Conservation (phyloP, 2,888 invertebrate species). For the Byasa hedistus region DNA sequence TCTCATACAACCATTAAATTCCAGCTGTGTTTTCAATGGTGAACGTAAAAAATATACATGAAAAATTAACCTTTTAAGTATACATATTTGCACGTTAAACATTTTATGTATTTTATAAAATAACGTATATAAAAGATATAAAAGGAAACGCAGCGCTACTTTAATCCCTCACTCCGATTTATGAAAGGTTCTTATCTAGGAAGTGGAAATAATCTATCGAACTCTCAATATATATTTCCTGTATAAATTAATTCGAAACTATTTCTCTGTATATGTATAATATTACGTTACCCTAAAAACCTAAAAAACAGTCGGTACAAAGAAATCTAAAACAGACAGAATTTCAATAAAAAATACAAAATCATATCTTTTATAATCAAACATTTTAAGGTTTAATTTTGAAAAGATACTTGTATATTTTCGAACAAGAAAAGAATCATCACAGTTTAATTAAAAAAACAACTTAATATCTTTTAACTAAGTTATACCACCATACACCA, state of each 20-base stretch:
- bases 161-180: neutral
- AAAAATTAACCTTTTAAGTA: neutral
- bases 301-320: neutral
- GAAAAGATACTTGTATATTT: too few species aligned
- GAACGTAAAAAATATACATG: neutral
- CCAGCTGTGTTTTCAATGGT: slow-evolving; percentile 1
- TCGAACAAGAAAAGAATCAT: too few species aligned
- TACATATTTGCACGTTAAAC: neutral
- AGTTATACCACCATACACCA: too few species aligned
- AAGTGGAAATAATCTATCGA: neutral
- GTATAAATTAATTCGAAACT: neutral
- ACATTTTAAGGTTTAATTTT: too few species aligned
- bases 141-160: neutral
- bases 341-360: too few species aligned
- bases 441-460: too few species aligned
- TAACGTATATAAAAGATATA: neutral
- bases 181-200: neutral
- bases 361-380: too few species aligned
- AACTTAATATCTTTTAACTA: too few species aligned
- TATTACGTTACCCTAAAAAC: neutral
- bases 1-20: neutral
- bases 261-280: neutral
- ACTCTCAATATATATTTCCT: neutral
- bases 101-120: neutral
- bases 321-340: too few species aligned